Evolutionary conservation across 2,113 vertebrate genomes (phyloP).

Genomic region (Uria aalge): DNA sequence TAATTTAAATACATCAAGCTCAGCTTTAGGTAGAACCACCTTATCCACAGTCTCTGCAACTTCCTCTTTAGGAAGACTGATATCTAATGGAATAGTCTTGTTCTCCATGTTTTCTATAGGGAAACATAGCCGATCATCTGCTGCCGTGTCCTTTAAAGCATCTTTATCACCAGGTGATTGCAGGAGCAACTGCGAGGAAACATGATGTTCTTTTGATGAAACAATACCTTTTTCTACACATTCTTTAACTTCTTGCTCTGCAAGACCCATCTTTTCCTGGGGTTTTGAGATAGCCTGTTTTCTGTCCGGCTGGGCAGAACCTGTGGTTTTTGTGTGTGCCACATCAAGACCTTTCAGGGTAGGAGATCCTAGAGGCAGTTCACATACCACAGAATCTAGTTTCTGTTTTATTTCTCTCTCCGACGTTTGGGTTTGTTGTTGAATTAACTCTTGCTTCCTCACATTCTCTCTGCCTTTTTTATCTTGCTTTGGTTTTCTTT

Average conservation of each 20-base stretch:
- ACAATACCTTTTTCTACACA: neutral
- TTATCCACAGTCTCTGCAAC: slow-evolving; percentile 28
- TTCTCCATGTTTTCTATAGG: neutral
- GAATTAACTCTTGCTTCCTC: neutral
- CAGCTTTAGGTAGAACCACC: slow-evolving; percentile 33
- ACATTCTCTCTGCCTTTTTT: slow-evolving; percentile 25
- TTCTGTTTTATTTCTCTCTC: slow-evolving; percentile 12
- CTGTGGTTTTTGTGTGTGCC: slow-evolving; percentile 47
- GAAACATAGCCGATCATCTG: neutral
- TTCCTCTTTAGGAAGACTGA: neutral
- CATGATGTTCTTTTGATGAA: slow-evolving; percentile 21
- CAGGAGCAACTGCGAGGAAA: neutral
- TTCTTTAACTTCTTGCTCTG: slow-evolving; percentile 32
- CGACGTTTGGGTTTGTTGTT: neutral
- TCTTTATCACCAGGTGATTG: slow-evolving; percentile 15
- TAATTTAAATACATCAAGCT: neutral
- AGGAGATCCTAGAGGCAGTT: neutral
- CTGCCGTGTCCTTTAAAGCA: slow-evolving; percentile 34
- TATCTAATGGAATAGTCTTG: neutral
- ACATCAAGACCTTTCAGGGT: slow-evolving; percentile 10
- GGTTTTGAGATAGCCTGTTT: neutral
- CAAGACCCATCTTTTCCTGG: neutral
- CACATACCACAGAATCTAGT: slow-evolving; percentile 15
- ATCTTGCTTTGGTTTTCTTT: neutral
- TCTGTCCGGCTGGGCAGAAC: neutral